Percentiles rank a stretch among this genome's conserved stretches.
These are phyloP conservation scores for Heterotis niloticus DNA, from an alignment of 2,113 vertebrate species.

Conservation along the genomic window DNA sequence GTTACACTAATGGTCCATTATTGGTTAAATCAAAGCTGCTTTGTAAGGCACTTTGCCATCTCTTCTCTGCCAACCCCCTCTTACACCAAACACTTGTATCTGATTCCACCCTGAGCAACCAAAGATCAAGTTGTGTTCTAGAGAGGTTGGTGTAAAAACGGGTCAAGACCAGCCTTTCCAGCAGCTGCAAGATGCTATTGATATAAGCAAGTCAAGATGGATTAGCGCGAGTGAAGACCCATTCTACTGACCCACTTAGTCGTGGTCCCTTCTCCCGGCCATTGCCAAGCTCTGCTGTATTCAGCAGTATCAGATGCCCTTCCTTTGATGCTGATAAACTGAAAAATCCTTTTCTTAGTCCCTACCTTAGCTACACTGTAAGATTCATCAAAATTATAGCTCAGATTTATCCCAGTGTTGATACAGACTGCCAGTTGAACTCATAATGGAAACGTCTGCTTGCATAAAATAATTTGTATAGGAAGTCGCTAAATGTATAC, in stretches of 20 bases:
- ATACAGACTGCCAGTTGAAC: no score
- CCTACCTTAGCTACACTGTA: neutral
- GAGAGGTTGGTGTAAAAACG: neutral
- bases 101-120: no score
- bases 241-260: neutral
- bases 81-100: no score
- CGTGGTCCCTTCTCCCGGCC: neutral
- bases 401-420: no score
- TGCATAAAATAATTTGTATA: no score
- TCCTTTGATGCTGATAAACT: neutral
- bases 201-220: neutral
- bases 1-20: no score
- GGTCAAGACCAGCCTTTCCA: neutral
- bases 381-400: neutral
- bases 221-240: neutral
- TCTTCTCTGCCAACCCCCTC: no score
- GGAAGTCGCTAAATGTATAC: neutral
- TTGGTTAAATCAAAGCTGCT: no score
- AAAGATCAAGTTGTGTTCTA: neutral
- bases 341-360: conserved; percentile 2
- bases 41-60: no score
- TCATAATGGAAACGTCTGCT: no score
- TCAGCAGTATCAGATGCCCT: conserved; percentile 2
- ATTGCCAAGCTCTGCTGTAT: neutral
- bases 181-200: neutral